Evolutionary conservation across 1,140 invertebrate genomes (phyloP), one percentile per base, ranked within the genome.

Genomic region (Ridgeia piscesae): DNA sequence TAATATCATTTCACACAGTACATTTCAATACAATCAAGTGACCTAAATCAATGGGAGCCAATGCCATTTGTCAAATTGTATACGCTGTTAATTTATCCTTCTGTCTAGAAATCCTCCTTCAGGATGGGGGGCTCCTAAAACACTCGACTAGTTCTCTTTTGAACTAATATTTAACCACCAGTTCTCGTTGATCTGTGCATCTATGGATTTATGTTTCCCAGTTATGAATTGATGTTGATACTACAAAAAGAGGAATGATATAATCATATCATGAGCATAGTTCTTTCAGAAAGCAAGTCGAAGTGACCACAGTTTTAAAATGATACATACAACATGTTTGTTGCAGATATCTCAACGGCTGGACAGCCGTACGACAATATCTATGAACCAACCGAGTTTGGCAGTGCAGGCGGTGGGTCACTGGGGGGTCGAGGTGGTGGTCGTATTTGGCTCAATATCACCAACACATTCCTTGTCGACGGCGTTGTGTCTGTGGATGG

Each of bases 391-490:
- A 92, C 89, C 1, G 33, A 93, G 77, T 94, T 94, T 93, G 94
- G 94, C 21, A 94, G 94, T 92, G 93, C 94, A 6, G 94, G 94
- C 34, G 94, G 94, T 6, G 94, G 94, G 33, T 33, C 50, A 42
- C 89, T 90, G 17, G 94, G 94, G n/a, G 94, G 94, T 48, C 92
- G 93, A 31, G 94, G 94, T 0, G 94, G 94, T 48, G 94, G 94
- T 8, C 93, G 93, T n/a, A 94, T 95, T 34, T 95, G 94, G 94
- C 50, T 95, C 6, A 95, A 95, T 93, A 94, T 94, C 14, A 94
- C 94, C 0, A 92, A 95, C 93, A 95, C 94, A 8, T 91, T 95
- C 48, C 93, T 93, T 6, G 93, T 95, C 17, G 94, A 95, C 92
- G 94, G 94, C 1, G 34, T 91, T 8, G 90, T 95, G 4, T 94